phyloP scores from a whole-genome alignment of 92 coral and sea anemone genomes.

The Zoanthus gigantus region DNA sequence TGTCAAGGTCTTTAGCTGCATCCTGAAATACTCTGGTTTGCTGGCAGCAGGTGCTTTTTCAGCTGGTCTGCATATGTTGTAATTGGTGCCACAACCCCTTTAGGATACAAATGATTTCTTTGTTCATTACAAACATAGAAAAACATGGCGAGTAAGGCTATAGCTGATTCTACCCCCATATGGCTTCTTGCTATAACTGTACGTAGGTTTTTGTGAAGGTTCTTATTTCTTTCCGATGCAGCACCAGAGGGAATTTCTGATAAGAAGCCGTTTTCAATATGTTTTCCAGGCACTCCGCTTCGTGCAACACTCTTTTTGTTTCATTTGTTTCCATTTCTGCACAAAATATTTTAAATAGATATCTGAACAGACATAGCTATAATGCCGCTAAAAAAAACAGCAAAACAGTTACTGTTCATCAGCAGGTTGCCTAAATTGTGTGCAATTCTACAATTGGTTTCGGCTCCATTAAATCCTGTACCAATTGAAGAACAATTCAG shows the following conservation, averaged over 20 bases:
- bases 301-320: constrained; percentile 27
- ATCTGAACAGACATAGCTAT: too few relatives aligned
- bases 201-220: constrained; percentile 34
- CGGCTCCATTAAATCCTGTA: too few relatives aligned
- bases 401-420: neutral
- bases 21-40: neutral
- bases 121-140: constrained; percentile 66
- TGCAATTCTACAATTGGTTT: too few relatives aligned
- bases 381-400: too few relatives aligned
- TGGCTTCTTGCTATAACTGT: constrained; percentile 18
- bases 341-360: neutral
- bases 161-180: constrained; percentile 24
- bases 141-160: neutral
- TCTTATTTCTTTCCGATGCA: constrained; percentile 62
- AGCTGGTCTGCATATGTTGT: constrained; percentile 24
- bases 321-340: constrained; percentile 43
- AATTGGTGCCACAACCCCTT: constrained; percentile 53
- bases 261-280: constrained; percentile 55
- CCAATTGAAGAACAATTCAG: too few relatives aligned
- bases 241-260: constrained; percentile 54
- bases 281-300: constrained; percentile 42
- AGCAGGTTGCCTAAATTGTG: too few relatives aligned
- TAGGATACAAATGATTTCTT: constrained; percentile 28
- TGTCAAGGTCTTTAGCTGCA: neutral
- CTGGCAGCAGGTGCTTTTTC: neutral